These are phyloP conservation scores for Tenrec ecaudatus DNA, from an alignment of 2,113 vertebrate genomes.

Conservation along the genomic window DNA sequence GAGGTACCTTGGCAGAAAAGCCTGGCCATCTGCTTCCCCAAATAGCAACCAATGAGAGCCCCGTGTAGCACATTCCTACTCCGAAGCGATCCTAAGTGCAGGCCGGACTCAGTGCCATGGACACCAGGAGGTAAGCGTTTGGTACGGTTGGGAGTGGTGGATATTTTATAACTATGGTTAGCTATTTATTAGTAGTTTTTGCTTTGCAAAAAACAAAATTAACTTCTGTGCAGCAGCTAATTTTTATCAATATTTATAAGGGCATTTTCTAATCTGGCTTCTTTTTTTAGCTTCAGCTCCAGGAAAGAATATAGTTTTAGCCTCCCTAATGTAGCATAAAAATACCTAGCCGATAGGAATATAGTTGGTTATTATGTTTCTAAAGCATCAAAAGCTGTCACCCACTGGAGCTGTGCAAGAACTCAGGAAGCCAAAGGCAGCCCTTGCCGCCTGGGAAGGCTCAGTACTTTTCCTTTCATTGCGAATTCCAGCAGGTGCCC, in stretches of 20 bases:
- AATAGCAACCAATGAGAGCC: too few species aligned
- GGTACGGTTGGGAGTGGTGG: too few species aligned
- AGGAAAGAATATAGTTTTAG: not conserved
- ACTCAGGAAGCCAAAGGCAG: not conserved
- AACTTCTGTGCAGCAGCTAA: not conserved
- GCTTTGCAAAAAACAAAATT: not conserved
- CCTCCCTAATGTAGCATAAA: not conserved
- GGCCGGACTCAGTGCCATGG: too few species aligned
- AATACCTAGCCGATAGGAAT: not conserved
- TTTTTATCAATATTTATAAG: not conserved
- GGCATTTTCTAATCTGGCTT: not conserved
- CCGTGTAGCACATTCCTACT: not conserved
- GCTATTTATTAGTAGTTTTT: not conserved
- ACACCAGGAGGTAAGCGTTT: not conserved
- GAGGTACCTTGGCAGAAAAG: not conserved
- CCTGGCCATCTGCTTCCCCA: too few species aligned
- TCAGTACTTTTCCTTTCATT: constrained; percentile 32
- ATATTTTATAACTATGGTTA: too few species aligned
- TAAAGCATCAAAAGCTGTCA: not conserved
- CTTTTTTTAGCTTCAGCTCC: not conserved
- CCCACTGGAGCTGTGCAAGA: not conserved
- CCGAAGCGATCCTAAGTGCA: too few species aligned
- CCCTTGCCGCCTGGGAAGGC: not conserved
- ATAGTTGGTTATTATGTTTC: not conserved
- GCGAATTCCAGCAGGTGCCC: constrained; percentile 1